These are phyloP conservation scores for Aphrocallistes beatrix DNA, from an alignment of 37 sponge, comb jelly and placozoan species.

Conservation along the genomic window DNA sequence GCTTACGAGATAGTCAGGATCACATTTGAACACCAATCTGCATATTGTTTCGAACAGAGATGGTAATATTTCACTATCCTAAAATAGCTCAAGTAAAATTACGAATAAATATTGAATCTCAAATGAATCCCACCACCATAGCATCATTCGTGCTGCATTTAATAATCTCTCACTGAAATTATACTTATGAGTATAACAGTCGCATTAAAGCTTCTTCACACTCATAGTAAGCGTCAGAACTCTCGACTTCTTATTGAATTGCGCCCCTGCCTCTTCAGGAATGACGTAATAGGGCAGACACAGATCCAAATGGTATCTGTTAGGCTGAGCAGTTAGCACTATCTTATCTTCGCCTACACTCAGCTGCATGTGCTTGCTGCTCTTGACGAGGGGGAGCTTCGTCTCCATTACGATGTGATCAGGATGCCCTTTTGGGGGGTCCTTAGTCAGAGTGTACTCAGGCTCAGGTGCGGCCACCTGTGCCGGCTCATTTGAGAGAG, in stretches of 20 bases:
- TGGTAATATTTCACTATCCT: background rate
- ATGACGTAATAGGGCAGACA: constrained; percentile 66
- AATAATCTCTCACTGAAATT: too few relatives aligned
- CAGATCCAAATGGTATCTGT: constrained; percentile 50
- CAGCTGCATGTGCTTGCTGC: constrained; percentile 11
- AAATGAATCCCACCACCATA: too few relatives aligned
- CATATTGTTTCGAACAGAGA: background rate
- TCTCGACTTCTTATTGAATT: constrained; percentile 52
- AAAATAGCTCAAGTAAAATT: too few relatives aligned
- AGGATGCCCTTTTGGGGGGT: constrained; percentile 60
- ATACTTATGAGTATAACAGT: too few relatives aligned
- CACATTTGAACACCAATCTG: background rate
- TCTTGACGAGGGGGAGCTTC: constrained; percentile 68
- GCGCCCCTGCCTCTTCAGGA: constrained; percentile 49
- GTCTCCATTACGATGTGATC: constrained; percentile 70
- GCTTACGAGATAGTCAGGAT: background rate
- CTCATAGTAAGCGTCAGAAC: constrained; percentile 16
- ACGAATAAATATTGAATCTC: too few relatives aligned
- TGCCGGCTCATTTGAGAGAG: background rate
- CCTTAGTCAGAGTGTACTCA: constrained; percentile 51
- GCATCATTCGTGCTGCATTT: too few relatives aligned
- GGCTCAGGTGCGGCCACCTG: constrained; percentile 35
- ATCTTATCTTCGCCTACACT: constrained; percentile 68
- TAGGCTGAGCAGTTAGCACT: constrained; percentile 45
- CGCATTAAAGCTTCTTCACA: background rate